These are phyloP conservation scores for Saxidomus purpurata DNA, from an alignment of 1,140 invertebrate species.

Conservation along the genomic window DNA sequence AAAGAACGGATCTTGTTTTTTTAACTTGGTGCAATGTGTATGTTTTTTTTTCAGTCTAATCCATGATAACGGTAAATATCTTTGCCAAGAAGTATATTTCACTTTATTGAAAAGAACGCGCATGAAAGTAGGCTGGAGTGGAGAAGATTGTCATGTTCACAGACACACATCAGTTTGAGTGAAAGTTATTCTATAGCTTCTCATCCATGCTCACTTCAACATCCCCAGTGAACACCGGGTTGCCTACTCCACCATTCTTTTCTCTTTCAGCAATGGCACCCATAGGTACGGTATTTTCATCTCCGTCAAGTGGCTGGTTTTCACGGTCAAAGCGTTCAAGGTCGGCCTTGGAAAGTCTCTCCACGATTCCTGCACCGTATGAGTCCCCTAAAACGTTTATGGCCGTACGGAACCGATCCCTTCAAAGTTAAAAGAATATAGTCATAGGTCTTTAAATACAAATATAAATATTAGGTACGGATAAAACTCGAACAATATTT, in stretches of 20 bases:
- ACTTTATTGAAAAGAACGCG: no score
- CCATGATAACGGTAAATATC: no score
- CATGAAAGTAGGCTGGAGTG: no score
- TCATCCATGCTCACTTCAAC: background rate
- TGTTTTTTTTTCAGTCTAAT: no score
- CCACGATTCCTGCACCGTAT: constrained; percentile 88
- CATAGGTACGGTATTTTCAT: background rate
- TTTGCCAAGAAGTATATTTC: no score
- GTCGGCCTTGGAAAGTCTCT: constrained; percentile 85
- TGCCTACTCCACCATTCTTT: background rate
- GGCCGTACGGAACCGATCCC: constrained; percentile 88
- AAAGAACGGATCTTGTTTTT: no score
- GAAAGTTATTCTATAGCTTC: background rate
- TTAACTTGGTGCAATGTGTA: no score
- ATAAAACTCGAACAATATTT: no score
- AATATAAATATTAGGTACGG: no score
- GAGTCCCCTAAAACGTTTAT: constrained; percentile 90
- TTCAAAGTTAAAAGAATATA: constrained; percentile 65
- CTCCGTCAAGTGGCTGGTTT: background rate
- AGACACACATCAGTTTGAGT: no score
- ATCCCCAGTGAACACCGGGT: background rate
- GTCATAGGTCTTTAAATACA: no score
- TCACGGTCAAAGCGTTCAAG: constrained; percentile 63
- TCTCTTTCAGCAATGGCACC: background rate
- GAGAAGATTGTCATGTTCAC: no score